A percentile compares a stretch with the other conserved stretches of the same genome.
Evolutionary conservation across 2,113 vertebrate genomes (phyloP).

Genomic region (Corydoras sp.): DNA sequence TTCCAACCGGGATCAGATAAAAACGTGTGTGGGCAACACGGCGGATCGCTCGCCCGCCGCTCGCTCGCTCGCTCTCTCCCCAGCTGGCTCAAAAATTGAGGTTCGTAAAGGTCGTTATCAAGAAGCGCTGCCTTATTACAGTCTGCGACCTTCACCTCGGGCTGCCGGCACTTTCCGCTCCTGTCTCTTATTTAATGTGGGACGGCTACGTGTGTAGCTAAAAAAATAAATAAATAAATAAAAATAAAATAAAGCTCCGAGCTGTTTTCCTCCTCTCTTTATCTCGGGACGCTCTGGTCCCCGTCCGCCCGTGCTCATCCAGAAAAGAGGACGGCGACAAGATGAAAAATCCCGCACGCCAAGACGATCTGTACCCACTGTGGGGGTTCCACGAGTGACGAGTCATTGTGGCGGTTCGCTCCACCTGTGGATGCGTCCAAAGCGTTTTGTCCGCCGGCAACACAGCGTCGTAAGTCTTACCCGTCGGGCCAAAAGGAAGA

Average conservation of each 20-base stretch:
- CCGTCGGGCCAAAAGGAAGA: too few species aligned
- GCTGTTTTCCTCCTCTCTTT: conserved; percentile 25
- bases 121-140: conserved; percentile 48
- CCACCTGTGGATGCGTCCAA: too few species aligned
- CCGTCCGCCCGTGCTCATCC: conserved; percentile 14
- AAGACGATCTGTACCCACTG: not conserved
- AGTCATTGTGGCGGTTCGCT: too few species aligned
- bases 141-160: conserved; percentile 38
- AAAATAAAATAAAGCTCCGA: conserved; percentile 11
- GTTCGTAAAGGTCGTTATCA: conserved; percentile 45
- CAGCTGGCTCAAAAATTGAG: conserved; percentile 41
- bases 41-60: not conserved
- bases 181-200: conserved; percentile 37
- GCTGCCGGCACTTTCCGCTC: conserved; percentile 6
- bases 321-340: conserved; percentile 6
- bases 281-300: conserved; percentile 31
- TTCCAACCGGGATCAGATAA: conserved; percentile 30
- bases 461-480: too few species aligned
- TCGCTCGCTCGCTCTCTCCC: conserved; percentile 23
- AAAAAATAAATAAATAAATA: not conserved
- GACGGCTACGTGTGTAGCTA: not conserved
- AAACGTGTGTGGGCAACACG: conserved; percentile 13
- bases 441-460: too few species aligned
- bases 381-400: not conserved
- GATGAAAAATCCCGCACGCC: conserved; percentile 4